Conservation (phyloP, 2,888 invertebrate species). For the Adela reaumurella region DNA sequence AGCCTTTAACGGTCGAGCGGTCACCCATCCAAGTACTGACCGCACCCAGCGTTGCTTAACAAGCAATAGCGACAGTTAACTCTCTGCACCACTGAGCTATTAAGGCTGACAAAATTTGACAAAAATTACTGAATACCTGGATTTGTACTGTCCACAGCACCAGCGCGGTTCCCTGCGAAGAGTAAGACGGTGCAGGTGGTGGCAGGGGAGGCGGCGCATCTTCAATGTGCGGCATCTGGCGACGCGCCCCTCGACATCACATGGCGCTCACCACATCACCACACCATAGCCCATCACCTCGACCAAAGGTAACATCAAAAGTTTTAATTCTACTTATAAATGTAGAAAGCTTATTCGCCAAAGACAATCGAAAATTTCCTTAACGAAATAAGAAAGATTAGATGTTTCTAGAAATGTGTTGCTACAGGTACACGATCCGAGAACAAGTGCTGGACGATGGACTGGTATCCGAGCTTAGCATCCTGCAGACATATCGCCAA, state of each 20-base stretch:
- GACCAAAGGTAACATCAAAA: conserved; percentile 57
- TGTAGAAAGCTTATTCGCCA: too few relatives aligned
- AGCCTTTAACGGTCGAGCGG: too few relatives aligned
- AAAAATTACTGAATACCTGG: too few relatives aligned
- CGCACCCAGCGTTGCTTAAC: too few relatives aligned
- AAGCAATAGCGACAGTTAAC: too few relatives aligned
- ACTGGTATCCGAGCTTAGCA: conserved; percentile 79
- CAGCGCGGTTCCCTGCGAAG: conserved; percentile 81
- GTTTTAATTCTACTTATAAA: background rate
- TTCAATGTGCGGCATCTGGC: conserved; percentile 85
- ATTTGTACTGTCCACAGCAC: conserved; percentile 51
- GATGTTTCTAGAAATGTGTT: too few relatives aligned
- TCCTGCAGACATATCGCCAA: conserved; percentile 79
- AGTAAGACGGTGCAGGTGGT: conserved; percentile 78
- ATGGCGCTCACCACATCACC: conserved; percentile 77
- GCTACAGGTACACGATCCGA: conserved; percentile 64
- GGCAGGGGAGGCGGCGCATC: conserved; percentile 76
- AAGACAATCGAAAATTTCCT: too few relatives aligned
- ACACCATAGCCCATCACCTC: conserved; percentile 63
- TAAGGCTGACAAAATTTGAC: too few relatives aligned
- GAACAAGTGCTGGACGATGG: conserved; percentile 77
- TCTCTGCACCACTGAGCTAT: too few relatives aligned
- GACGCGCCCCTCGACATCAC: conserved; percentile 82
- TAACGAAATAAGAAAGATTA: too few relatives aligned
- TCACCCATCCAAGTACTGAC: too few relatives aligned